phyloP scores from a whole-genome alignment of 2,888 invertebrate species.

The Watsonalla cultraria region DNA sequence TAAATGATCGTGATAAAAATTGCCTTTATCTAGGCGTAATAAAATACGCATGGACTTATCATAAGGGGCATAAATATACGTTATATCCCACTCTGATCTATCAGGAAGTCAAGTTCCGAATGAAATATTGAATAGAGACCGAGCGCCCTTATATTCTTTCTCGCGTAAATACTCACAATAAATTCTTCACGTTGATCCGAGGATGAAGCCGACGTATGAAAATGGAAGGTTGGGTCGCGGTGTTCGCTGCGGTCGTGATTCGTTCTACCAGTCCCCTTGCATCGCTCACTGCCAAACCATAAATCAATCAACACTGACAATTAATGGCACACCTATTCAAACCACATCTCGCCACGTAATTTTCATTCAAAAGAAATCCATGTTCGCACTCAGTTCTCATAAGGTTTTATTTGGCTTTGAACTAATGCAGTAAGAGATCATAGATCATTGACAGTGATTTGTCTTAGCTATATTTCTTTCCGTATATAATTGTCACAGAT shows the following conservation, averaged over 20 bases:
- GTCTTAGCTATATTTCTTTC: too few relatives aligned
- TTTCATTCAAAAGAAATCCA: too few relatives aligned
- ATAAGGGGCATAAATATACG: neutral
- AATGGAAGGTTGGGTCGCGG: slow-evolving; percentile 48
- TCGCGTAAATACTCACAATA: slow-evolving; percentile 59
- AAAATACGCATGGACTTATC: neutral
- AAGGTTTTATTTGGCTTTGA: too few relatives aligned
- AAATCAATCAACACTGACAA: slow-evolving; percentile 35
- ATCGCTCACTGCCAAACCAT: slow-evolving; percentile 41
- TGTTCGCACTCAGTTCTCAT: too few relatives aligned
- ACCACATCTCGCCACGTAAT: slow-evolving; percentile 9
- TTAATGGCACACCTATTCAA: slow-evolving; percentile 27
- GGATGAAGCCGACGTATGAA: slow-evolving; percentile 64
- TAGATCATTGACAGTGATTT: too few relatives aligned
- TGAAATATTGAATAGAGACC: slow-evolving; percentile 23
- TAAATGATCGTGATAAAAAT: neutral
- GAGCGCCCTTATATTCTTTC: slow-evolving; percentile 34
- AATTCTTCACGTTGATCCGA: slow-evolving; percentile 64
- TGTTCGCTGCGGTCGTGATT: slow-evolving; percentile 38
- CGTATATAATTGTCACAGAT: too few relatives aligned
- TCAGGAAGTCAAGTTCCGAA: slow-evolving; percentile 18
- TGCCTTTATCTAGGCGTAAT: neutral
- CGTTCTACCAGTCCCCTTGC: slow-evolving; percentile 33
- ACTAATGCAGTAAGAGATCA: too few relatives aligned
- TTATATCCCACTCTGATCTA: neutral